These are phyloP conservation scores for Pollenia labialis DNA, from an alignment of 2,888 invertebrate genomes.

Conservation along the genomic window DNA sequence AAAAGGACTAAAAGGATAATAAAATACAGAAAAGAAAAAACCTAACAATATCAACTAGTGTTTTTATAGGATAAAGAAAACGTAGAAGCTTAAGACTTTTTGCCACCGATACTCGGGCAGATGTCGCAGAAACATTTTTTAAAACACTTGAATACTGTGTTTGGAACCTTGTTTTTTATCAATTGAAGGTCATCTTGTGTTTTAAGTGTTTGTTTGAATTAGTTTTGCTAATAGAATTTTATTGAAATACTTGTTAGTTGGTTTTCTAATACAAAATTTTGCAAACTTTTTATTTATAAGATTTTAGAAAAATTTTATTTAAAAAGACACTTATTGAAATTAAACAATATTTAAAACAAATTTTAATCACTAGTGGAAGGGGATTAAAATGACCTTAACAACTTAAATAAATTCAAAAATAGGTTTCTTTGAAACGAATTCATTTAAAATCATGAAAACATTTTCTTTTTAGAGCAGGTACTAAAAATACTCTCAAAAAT, in stretches of 20 bases:
- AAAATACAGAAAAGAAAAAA: not conserved
- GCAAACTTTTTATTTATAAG: not conserved
- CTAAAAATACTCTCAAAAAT: too few species aligned
- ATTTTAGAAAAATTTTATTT: too few species aligned
- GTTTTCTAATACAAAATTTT: too few species aligned
- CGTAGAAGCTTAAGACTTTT: not conserved
- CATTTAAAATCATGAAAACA: too few species aligned
- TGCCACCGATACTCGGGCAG: not conserved
- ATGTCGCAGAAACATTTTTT: not conserved
- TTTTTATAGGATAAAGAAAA: not conserved
- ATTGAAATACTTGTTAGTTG: slow-evolving; percentile 2
- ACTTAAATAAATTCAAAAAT: too few species aligned
- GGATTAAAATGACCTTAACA: too few species aligned
- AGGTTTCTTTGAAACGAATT: too few species aligned
- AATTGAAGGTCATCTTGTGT: slow-evolving; percentile 48
- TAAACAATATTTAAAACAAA: too few species aligned
- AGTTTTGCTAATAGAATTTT: slow-evolving; percentile 50
- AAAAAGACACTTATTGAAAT: too few species aligned
- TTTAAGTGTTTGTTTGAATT: slow-evolving; percentile 50
- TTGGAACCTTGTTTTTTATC: slow-evolving; percentile 33
- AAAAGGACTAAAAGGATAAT: slow-evolving; percentile 2
- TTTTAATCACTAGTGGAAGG: too few species aligned
- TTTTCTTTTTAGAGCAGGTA: too few species aligned
- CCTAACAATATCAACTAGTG: slow-evolving; percentile 48
- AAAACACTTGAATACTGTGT: slow-evolving; percentile 6